Conservation (phyloP, 2,797 vertebrate genomes). For the Melanitta fusca region DNA sequence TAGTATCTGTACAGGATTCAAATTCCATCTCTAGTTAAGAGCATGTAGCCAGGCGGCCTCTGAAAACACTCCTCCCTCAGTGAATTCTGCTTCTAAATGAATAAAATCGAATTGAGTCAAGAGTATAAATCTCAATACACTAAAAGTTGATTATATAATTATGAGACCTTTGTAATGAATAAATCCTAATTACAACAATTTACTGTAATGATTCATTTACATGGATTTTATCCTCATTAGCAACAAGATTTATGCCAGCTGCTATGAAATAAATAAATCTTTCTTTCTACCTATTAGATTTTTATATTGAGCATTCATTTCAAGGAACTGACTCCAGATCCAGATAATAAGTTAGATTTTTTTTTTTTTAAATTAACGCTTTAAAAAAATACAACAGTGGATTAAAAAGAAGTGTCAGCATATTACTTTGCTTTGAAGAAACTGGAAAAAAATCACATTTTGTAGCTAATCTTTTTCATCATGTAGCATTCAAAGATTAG, state of each 20-base stretch:
- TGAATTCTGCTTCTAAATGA: slow-evolving; percentile 22
- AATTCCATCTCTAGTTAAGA: neutral
- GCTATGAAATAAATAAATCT: neutral
- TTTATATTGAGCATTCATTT: neutral
- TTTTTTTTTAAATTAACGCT: neutral
- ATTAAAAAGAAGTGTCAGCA: slow-evolving; percentile 27
- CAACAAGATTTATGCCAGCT: slow-evolving; percentile 37
- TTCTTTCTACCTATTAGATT: slow-evolving; percentile 29
- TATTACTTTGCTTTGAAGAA: slow-evolving; percentile 23
- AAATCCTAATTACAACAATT: slow-evolving; percentile 61
- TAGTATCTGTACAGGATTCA: neutral
- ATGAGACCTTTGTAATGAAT: slow-evolving; percentile 39
- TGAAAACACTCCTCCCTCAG: slow-evolving; percentile 23
- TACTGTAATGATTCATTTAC: slow-evolving; percentile 51
- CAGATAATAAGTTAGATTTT: neutral
- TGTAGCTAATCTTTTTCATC: neutral
- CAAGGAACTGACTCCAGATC: neutral
- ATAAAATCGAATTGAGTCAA: slow-evolving; percentile 30
- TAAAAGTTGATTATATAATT: slow-evolving; percentile 34
- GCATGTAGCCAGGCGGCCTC: neutral
- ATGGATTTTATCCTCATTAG: slow-evolving; percentile 46
- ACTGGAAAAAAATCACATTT: neutral
- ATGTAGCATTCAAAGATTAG: neutral
- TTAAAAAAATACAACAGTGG: neutral
- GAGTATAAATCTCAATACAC: slow-evolving; percentile 20